A percentile compares a stretch with the other conserved stretches of the same genome.
phyloP scores from a whole-genome alignment of 2,888 invertebrate species.

The Hesperia comma region DNA sequence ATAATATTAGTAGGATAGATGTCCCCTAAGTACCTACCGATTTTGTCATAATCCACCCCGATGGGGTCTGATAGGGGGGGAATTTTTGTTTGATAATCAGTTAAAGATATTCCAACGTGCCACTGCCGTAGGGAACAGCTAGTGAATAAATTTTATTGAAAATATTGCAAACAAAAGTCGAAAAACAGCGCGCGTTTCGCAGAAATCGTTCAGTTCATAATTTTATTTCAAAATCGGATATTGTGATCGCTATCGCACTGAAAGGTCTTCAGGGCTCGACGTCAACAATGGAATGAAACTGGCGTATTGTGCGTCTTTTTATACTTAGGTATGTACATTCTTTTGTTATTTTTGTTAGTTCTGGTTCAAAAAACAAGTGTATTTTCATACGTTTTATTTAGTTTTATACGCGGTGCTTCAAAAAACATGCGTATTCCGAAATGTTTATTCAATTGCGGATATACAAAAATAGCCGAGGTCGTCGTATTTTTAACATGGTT shows the following conservation, averaged over 20 bases:
- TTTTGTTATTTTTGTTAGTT: conserved; percentile 10
- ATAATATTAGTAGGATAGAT: no score
- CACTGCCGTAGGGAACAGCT: no score
- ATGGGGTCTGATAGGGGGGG: no score
- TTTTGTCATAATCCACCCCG: no score
- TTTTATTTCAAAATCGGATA: conserved; percentile 19
- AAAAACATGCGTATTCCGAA: not conserved
- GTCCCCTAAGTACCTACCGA: no score
- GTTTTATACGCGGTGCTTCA: not conserved
- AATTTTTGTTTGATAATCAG: no score
- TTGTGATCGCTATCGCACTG: conserved; percentile 6
- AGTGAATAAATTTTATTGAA: not conserved
- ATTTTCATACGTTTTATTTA: not conserved
- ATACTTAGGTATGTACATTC: not conserved
- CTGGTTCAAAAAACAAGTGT: not conserved
- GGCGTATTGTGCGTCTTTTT: not conserved
- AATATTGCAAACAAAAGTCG: not conserved
- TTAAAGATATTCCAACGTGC: no score
- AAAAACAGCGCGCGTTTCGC: not conserved
- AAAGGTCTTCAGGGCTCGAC: conserved; percentile 6
- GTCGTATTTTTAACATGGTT: no score
- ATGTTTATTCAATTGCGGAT: no score
- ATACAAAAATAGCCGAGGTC: no score
- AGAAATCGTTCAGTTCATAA: conserved; percentile 3
- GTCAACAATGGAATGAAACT: conserved; percentile 1